A percentile compares a stretch with the other conserved stretches of the same genome.
Evolutionary conservation across 2,113 vertebrate genomes (phyloP).

Genomic region (Helogale parvula): DNA sequence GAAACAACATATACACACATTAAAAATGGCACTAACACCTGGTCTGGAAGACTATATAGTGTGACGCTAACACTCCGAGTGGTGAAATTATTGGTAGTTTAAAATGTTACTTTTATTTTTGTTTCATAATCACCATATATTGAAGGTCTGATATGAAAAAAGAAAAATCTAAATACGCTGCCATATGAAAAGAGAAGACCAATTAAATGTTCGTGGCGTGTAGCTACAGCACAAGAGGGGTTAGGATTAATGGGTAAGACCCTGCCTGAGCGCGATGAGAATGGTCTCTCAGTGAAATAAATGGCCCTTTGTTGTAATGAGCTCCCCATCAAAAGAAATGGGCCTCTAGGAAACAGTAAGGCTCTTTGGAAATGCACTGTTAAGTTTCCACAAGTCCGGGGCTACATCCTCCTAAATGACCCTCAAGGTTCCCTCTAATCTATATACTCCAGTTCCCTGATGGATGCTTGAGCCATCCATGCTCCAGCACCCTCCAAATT

Average conservation of each 20-base stretch:
- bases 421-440: background rate
- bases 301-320: background rate
- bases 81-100: background rate
- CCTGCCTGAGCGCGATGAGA: background rate
- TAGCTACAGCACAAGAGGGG: background rate
- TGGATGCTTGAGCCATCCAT: background rate
- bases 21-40: background rate
- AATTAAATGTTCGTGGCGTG: background rate
- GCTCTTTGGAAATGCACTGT: background rate
- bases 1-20: background rate
- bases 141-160: conserved; percentile 21
- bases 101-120: background rate
- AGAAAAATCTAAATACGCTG: background rate
- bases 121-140: background rate
- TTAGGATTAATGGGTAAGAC: background rate
- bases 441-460: background rate
- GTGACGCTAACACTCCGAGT: background rate
- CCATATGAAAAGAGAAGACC: background rate
- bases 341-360: background rate
- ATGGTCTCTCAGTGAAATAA: background rate
- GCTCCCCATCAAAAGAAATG: background rate
- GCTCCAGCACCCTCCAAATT: background rate
- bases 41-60: background rate
- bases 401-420: background rate
- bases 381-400: background rate